Evolutionary conservation across 37 sponge, comb jelly and placozoan species (phyloP).

Genomic region (Cladorhizidae sp.): DNA sequence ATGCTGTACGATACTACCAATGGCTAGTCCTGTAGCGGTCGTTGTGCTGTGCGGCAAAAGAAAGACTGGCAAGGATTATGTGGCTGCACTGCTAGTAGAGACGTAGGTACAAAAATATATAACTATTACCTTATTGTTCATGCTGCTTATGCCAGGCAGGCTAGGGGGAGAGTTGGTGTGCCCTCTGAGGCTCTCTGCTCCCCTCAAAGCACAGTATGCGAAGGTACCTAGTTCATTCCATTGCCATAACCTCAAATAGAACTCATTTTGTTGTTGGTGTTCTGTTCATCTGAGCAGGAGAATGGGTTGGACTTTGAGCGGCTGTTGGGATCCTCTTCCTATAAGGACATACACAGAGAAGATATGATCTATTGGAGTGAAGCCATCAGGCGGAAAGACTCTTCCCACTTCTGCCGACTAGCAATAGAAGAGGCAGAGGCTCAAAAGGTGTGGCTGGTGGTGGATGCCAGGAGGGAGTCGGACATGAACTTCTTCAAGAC

Average conservation of each 20-base stretch:
- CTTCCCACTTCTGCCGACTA: slow-evolving; percentile 79
- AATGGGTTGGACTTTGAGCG: slow-evolving; percentile 71
- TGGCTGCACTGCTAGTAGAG: slow-evolving; percentile 29
- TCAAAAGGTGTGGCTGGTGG: slow-evolving; percentile 79
- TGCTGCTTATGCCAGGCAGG: not conserved
- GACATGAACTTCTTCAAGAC: slow-evolving; percentile 87
- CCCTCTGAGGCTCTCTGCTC: slow-evolving; percentile 60
- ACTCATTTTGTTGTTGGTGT: not conserved
- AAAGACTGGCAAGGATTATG: slow-evolving; percentile 69
- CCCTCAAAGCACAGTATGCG: slow-evolving; percentile 72
- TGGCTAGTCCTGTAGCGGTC: slow-evolving; percentile 7
- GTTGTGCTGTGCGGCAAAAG: slow-evolving; percentile 68
- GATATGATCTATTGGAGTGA: slow-evolving; percentile 95
- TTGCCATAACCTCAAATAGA: not conserved
- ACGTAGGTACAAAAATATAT: too few species aligned
- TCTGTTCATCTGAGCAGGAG: slow-evolving; percentile 38
- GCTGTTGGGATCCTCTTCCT: slow-evolving; percentile 77
- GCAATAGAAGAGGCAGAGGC: slow-evolving; percentile 55
- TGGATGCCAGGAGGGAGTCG: slow-evolving; percentile 77
- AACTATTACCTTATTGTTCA: not conserved
- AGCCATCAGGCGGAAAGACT: slow-evolving; percentile 46
- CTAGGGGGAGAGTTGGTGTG: slow-evolving; percentile 9
- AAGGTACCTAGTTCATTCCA: slow-evolving; percentile 31
- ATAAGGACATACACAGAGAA: slow-evolving; percentile 88
- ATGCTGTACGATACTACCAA: too few species aligned